Base-by-base conservation (phyloP, 1,140 invertebrate genomes). In the Ceratitis capitata region DNA sequence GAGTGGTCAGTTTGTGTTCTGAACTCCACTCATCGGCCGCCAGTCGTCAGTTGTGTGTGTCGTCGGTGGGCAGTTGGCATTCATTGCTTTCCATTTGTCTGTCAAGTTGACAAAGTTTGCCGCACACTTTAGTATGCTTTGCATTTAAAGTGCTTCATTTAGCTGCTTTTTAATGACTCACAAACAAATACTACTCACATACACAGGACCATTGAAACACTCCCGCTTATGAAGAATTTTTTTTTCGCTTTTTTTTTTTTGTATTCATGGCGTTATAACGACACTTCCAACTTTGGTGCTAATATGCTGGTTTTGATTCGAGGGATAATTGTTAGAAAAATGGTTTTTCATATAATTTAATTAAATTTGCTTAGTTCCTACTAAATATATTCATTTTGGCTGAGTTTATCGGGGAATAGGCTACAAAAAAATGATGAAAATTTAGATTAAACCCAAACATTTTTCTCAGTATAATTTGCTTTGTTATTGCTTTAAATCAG, bases 71-170 rank as follows among this genome's bases (percentile, higher is more conserved):
- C 42, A 56, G 45, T 83, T 32, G 82, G 47, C 49, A 42, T 83
- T 51, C 47, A 45, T 78, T 53, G 82, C 53, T 23, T 4, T n/a
- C n/a, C n/a, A n/a, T n/a, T n/a, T 19, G 45, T 12, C 45, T 23
- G 26, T 5, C 26, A n/a, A 42, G 82, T 53, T 51, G 49, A 83
- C 82, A 56, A 53, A 83, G 82, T 51, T 83, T 53, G 14, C 2
- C 82, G 29, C 47, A 83, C 82, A 49, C 82, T 83, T 83, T 58
- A 51, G 47, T 83, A 83, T 56, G 82, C 53, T 83, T 83, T 83
- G 82, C 82, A 83, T 83, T 83, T 83, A 83, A 83, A 83, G 82
- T 83, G 82, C 82, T 83, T 83, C 82, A 83, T 83, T 83, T 83
- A 53, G 47, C 53, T 78, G 69, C 39, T 78, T 78, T 78, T 45